A percentile compares a stretch with the other conserved stretches of the same genome.
Conservation (phyloP, 23 tunicate genomes). For the Phallusia fumigata region DNA sequence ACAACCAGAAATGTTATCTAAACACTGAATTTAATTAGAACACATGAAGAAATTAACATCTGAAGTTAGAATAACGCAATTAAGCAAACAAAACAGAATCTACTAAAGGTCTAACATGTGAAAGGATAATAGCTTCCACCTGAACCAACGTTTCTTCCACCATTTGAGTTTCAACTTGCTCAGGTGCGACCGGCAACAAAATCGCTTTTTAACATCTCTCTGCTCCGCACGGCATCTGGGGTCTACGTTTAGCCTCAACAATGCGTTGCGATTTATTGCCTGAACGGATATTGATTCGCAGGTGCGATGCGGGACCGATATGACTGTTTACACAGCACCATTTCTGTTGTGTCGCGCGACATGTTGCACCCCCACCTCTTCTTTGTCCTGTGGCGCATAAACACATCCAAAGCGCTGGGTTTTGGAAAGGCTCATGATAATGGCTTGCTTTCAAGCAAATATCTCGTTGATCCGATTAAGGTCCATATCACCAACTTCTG, state of each 20-base stretch:
- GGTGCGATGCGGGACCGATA: neutral
- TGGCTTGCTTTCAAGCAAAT: constrained; percentile 9
- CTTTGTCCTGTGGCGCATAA: neutral
- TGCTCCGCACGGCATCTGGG: neutral
- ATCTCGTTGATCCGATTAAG: neutral
- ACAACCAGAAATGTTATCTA: too few species aligned
- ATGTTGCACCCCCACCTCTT: neutral
- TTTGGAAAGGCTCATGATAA: neutral
- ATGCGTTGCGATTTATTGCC: neutral
- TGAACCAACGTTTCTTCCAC: too few species aligned
- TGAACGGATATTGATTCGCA: neutral
- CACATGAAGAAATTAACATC: too few species aligned
- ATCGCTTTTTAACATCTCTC: neutral
- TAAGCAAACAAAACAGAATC: too few species aligned
- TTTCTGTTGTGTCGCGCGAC: constrained; percentile 4
- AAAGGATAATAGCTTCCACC: too few species aligned
- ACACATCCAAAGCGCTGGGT: neutral
- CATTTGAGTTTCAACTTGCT: too few species aligned
- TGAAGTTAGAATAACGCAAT: too few species aligned
- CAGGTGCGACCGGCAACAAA: too few species aligned
- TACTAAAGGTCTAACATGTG: too few species aligned
- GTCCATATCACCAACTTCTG: neutral
- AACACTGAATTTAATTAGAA: too few species aligned
- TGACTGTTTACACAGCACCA: neutral
- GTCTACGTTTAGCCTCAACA: neutral